Conservation (phyloP, 2,797 vertebrate species). For the Betta splendens region DNA sequence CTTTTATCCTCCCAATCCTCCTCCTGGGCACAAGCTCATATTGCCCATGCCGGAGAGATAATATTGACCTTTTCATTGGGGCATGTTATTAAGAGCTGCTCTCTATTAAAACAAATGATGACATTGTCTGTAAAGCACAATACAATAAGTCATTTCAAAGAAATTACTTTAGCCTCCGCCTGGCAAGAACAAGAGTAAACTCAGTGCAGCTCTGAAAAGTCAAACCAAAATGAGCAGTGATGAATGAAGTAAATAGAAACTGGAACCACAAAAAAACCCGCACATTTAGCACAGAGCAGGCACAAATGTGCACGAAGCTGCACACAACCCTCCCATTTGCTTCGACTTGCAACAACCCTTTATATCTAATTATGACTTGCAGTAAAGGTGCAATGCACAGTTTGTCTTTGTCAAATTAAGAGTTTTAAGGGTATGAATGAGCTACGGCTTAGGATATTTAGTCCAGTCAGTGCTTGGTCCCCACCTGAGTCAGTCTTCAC, state of each 20-base stretch:
- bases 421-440: too few species aligned
- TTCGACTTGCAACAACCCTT: slow-evolving; percentile 22
- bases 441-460: too few species aligned
- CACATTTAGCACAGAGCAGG: neutral
- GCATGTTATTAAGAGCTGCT: slow-evolving; percentile 70
- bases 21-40: slow-evolving; percentile 52
- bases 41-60: slow-evolving; percentile 63
- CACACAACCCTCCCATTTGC: slow-evolving; percentile 18
- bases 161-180: slow-evolving; percentile 57
- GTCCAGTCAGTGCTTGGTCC: too few species aligned
- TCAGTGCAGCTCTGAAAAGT: slow-evolving; percentile 50
- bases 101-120: slow-evolving; percentile 76
- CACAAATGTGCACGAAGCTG: slow-evolving; percentile 26
- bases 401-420: slow-evolving; percentile 20
- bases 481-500: too few species aligned
- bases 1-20: slow-evolving; percentile 42
- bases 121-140: slow-evolving; percentile 68
- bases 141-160: slow-evolving; percentile 70
- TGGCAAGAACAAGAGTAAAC: slow-evolving; percentile 38
- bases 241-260: slow-evolving; percentile 54
- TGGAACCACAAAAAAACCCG: slow-evolving; percentile 1
- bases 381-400: slow-evolving; percentile 8
- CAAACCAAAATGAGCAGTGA: slow-evolving; percentile 61
- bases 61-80: slow-evolving; percentile 78
- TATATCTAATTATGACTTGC: slow-evolving; percentile 5